Conservation (phyloP, 1,140 invertebrate genomes). For the Prorops nasuta region DNA sequence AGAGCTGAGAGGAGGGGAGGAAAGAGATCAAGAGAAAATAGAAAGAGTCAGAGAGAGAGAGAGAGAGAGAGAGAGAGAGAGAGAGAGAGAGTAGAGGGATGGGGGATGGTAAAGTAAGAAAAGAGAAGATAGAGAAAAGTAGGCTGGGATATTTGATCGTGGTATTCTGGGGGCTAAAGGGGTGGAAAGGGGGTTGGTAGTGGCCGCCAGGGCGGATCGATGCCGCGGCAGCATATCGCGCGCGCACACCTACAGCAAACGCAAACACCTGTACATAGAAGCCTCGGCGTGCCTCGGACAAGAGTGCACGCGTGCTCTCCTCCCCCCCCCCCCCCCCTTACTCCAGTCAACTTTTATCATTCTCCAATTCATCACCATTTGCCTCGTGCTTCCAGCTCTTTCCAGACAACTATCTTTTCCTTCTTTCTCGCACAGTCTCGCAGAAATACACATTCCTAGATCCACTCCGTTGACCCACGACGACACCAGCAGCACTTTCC, state of each 20-base stretch:
- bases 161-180: conserved; percentile 11
- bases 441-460: no score
- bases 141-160: conserved; percentile 9
- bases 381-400: no score
- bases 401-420: no score
- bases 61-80: conserved; percentile 5
- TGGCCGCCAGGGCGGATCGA: conserved; percentile 45
- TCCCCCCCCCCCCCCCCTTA: background rate
- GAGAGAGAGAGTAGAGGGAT: conserved; percentile 9
- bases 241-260: conserved; percentile 22
- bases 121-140: conserved; percentile 25
- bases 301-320: background rate
- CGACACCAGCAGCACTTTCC: no score
- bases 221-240: conserved; percentile 36
- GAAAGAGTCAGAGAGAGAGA: conserved; percentile 14
- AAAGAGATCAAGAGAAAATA: conserved; percentile 5
- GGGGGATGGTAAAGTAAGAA: no score
- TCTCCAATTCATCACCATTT: no score
- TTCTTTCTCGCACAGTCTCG: no score
- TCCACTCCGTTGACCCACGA: no score
- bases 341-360: no score
- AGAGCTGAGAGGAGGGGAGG: conserved; percentile 6
- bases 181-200: conserved; percentile 11
- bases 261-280: conserved; percentile 21
- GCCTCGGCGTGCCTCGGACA: background rate